These are phyloP conservation scores for Sander lucioperca DNA, from an alignment of 2,113 vertebrate genomes.

Conservation along the genomic window DNA sequence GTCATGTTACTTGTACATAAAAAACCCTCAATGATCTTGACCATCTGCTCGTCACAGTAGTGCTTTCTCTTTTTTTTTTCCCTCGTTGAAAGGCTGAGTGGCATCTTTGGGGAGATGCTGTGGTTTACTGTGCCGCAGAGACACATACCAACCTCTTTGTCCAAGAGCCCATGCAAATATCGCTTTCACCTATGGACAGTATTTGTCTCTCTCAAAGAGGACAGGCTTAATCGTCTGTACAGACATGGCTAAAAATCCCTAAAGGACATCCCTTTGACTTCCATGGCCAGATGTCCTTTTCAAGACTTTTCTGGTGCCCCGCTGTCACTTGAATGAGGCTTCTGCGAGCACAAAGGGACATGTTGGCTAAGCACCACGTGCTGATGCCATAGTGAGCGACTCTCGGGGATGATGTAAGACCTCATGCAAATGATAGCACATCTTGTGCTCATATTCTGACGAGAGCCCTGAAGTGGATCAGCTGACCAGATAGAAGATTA, in stretches of 20 bases:
- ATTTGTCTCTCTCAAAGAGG: conserved; percentile 55
- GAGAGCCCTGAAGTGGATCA: conserved; percentile 44
- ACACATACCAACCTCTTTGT: conserved; percentile 63
- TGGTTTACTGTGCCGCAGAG: conserved; percentile 53
- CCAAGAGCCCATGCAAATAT: conserved; percentile 52
- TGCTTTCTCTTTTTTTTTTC: conserved; percentile 16
- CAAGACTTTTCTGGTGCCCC: conserved; percentile 69
- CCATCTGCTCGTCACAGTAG: conserved; percentile 76
- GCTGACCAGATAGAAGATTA: conserved; percentile 33
- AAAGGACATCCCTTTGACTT: conserved; percentile 72
- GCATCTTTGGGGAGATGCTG: conserved; percentile 59
- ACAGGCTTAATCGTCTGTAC: conserved; percentile 53
- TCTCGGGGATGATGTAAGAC: conserved; percentile 76
- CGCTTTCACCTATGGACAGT: conserved; percentile 65
- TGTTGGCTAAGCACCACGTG: conserved; percentile 76
- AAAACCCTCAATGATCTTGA: conserved; percentile 73
- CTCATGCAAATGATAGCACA: conserved; percentile 74
- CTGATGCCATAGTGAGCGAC: conserved; percentile 69
- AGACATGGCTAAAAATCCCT: conserved; percentile 62
- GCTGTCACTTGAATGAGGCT: conserved; percentile 69
- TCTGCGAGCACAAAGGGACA: conserved; percentile 72
- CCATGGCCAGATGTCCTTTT: conserved; percentile 77
- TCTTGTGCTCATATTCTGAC: conserved; percentile 46
- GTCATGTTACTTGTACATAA: conserved; percentile 75
- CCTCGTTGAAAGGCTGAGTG: conserved; percentile 59